A percentile compares a stretch with the other conserved stretches of the same genome.
Evolutionary conservation across 2,113 vertebrate genomes (phyloP).

Genomic region (Festucalex cinctus): DNA sequence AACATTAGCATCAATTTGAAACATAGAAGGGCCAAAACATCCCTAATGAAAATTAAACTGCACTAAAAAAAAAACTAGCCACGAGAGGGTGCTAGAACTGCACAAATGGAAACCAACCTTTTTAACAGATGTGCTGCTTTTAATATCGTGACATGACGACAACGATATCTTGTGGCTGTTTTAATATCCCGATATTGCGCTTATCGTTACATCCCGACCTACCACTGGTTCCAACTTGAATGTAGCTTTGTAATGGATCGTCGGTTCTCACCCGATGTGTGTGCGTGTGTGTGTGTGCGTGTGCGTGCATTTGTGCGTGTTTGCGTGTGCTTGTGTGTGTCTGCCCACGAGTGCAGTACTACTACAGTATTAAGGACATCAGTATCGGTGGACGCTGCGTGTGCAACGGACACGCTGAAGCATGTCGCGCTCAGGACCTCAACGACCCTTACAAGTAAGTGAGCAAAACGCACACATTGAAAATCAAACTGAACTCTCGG

Average conservation of each 20-base stretch:
- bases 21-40: too few relatives aligned
- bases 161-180: too few relatives aligned
- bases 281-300: background rate
- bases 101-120: too few relatives aligned
- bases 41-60: too few relatives aligned
- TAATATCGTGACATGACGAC: too few relatives aligned
- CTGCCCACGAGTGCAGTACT: constrained; percentile 75
- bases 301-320: background rate
- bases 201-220: too few relatives aligned
- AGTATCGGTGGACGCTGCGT: constrained; percentile 95
- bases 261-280: background rate
- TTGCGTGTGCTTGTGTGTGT: background rate
- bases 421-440: constrained; percentile 86
- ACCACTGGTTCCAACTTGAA: background rate
- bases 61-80: too few relatives aligned
- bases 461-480: background rate
- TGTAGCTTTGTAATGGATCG: background rate
- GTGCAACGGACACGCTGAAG: constrained; percentile 93
- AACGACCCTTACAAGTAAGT: constrained; percentile 87
- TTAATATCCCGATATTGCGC: too few relatives aligned
- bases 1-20: too few relatives aligned
- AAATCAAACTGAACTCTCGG: background rate
- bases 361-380: constrained; percentile 98
- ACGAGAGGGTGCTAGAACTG: too few relatives aligned
- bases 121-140: too few relatives aligned